Percentiles rank a stretch among this genome's conserved stretches.
These are phyloP conservation scores for Eudorcas thomsonii DNA, from an alignment of 2,113 vertebrate species.

Conservation along the genomic window DNA sequence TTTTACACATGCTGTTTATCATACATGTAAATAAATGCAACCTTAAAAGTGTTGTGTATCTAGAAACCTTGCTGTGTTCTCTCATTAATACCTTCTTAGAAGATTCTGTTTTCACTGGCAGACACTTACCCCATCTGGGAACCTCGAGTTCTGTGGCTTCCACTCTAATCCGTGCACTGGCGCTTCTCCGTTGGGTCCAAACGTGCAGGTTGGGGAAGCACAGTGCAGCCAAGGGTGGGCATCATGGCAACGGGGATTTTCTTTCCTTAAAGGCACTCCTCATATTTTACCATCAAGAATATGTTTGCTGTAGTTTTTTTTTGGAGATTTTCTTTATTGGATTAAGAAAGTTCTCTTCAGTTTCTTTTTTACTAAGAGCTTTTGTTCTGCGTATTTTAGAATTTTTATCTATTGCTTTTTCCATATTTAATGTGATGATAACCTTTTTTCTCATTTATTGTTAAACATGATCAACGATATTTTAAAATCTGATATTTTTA, in stretches of 20 bases:
- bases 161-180: no score
- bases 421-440: neutral
- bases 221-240: rapidly evolving
- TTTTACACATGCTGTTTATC: neutral
- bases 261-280: neutral
- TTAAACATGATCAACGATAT: neutral
- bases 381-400: neutral
- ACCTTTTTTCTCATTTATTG: neutral
- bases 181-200: neutral
- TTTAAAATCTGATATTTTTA: neutral
- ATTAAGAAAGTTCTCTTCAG: neutral
- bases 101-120: neutral
- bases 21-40: neutral
- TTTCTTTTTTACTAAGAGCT: neutral
- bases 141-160: neutral
- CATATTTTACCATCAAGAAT: neutral
- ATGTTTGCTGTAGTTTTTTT: neutral
- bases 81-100: neutral
- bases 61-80: neutral
- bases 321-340: neutral
- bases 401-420: neutral
- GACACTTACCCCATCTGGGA: neutral
- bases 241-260: neutral
- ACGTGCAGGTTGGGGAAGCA: rapidly evolving
- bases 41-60: neutral